Conservation (phyloP, 2,888 invertebrate genomes). For the Pristionchus japonicus region DNA sequence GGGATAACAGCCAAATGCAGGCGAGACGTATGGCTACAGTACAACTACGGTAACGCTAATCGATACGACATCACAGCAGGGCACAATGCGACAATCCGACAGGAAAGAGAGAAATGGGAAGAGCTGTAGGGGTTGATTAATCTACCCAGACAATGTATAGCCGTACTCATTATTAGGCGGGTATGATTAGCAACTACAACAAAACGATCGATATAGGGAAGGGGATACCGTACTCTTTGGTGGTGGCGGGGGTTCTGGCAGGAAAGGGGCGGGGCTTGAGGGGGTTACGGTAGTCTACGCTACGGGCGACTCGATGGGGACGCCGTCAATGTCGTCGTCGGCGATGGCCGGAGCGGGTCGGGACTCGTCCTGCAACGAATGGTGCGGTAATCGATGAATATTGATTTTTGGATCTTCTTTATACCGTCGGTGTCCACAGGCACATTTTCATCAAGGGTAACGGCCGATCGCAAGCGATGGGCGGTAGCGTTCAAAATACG, state of each 20-base stretch:
- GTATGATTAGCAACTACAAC: background rate
- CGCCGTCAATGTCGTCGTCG: constrained; percentile 40
- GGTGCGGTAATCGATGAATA: background rate
- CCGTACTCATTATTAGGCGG: constrained; percentile 6
- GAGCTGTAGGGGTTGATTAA: background rate
- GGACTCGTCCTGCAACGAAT: background rate
- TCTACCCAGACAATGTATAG: constrained; percentile 19
- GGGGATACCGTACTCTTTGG: constrained; percentile 1
- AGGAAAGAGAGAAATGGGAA: background rate
- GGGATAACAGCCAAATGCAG: background rate
- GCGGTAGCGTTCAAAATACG: no score
- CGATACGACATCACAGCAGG: background rate
- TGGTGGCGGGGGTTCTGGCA: no score
- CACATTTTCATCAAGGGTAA: no score
- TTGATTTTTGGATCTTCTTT: no score
- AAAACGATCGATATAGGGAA: background rate
- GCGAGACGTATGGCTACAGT: constrained; percentile 14
- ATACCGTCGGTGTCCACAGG: no score
- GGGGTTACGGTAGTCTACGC: background rate
- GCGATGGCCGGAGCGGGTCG: background rate
- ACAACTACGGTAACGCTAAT: background rate
- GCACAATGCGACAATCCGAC: background rate
- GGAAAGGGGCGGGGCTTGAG: background rate
- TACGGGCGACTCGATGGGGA: constrained; percentile 13
- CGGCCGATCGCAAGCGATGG: no score